These are phyloP conservation scores for Sinhomidia bicolor DNA, from an alignment of 2,888 invertebrate species.

Conservation along the genomic window DNA sequence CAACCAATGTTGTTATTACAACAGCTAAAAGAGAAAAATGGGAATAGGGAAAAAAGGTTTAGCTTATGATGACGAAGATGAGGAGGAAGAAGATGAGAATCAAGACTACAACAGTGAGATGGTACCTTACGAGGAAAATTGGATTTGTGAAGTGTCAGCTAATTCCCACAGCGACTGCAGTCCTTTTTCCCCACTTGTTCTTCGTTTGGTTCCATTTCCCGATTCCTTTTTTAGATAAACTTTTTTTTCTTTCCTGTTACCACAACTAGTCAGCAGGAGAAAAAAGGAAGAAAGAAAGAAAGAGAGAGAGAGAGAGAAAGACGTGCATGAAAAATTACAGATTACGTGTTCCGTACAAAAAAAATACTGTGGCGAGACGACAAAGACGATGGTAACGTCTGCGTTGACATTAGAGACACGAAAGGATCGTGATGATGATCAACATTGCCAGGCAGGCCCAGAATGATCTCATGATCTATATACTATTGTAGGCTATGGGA, in stretches of 20 bases:
- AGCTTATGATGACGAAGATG: not conserved
- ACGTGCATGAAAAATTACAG: constrained; percentile 66
- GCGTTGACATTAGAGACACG: constrained; percentile 6
- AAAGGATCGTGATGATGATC: too few species aligned
- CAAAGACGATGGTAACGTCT: not conserved
- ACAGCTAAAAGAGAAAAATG: not conserved
- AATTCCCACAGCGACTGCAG: constrained; percentile 56
- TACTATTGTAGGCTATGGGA: too few species aligned
- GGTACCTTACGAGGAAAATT: constrained; percentile 61
- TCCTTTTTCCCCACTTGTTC: constrained; percentile 23
- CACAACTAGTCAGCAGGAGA: not conserved
- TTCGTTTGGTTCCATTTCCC: not conserved
- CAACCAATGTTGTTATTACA: not conserved
- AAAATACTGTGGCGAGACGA: not conserved
- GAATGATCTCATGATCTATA: not conserved
- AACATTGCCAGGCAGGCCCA: not conserved
- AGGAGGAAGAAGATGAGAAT: constrained; percentile 30
- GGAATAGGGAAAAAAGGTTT: not conserved
- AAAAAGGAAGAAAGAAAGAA: not conserved
- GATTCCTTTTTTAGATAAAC: not conserved
- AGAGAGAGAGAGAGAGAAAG: not conserved
- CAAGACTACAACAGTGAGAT: too few species aligned
- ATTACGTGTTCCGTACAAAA: constrained; percentile 34
- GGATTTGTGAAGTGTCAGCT: constrained; percentile 71
- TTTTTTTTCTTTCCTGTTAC: not conserved